Percentiles rank a stretch among this genome's conserved stretches.
Evolutionary conservation across 1,140 invertebrate species (phyloP).

Genomic region (Drosophila sproati): DNA sequence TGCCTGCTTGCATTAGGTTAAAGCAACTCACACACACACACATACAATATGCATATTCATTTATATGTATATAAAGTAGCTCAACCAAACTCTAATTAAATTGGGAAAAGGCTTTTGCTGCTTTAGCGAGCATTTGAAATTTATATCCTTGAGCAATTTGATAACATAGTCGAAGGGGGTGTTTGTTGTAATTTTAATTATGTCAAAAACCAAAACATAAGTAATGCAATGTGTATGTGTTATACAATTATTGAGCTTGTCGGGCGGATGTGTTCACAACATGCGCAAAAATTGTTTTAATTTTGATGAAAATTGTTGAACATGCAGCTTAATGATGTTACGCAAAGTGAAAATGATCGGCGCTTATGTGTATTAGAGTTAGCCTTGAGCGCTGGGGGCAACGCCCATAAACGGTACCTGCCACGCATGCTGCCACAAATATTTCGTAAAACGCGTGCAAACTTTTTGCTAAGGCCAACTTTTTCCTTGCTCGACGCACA

Average conservation of each 20-base stretch:
- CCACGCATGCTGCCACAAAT: constrained; percentile 56
- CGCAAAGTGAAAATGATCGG: constrained; percentile 30
- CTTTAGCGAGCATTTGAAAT: constrained; percentile 35
- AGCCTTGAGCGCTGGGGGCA: not conserved
- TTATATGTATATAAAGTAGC: no score
- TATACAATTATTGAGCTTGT: constrained; percentile 67
- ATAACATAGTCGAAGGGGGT: not conserved
- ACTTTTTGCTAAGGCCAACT: constrained; percentile 46
- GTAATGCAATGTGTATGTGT: constrained; percentile 24
- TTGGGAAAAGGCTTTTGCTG: constrained; percentile 41
- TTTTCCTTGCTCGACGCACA: constrained; percentile 49
- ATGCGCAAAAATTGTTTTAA: constrained; percentile 28
- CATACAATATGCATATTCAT: not conserved
- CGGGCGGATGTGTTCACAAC: constrained; percentile 34
- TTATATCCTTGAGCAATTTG: constrained; percentile 31
- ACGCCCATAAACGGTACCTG: constrained; percentile 19
- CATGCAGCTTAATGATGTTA: constrained; percentile 48
- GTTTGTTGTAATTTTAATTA: constrained; percentile 46
- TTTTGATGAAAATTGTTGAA: constrained; percentile 50
- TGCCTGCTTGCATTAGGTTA: constrained; percentile 11
- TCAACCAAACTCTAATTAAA: constrained; percentile 23
- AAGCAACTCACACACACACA: not conserved
- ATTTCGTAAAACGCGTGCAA: constrained; percentile 44
- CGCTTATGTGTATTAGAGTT: not conserved
- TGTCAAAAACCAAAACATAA: constrained; percentile 35